These are phyloP conservation scores for Mythimna ferrago DNA, from an alignment of 2,888 invertebrate species.

Conservation along the genomic window DNA sequence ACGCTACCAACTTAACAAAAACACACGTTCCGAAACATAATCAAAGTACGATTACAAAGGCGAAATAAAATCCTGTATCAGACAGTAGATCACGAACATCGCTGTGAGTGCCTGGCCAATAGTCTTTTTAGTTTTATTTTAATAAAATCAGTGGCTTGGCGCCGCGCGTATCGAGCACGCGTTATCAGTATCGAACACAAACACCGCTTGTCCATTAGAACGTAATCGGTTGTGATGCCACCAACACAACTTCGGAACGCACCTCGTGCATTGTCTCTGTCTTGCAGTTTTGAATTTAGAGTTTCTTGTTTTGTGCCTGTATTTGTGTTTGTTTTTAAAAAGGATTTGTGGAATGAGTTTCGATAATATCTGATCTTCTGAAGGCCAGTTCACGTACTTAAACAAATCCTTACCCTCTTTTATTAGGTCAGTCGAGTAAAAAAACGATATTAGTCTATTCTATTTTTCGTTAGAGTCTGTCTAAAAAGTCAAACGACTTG, in stretches of 20 bases:
- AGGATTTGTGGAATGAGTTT: conserved; percentile 39
- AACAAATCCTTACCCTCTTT: not conserved
- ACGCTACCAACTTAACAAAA: conserved; percentile 51
- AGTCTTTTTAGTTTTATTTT: conserved; percentile 74
- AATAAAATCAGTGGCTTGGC: conserved; percentile 88
- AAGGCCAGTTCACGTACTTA: not conserved
- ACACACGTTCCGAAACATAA: conserved; percentile 46
- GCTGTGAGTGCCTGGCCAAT: conserved; percentile 70
- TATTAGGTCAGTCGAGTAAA: too few species aligned
- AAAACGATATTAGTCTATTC: too few species aligned
- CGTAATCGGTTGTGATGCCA: conserved; percentile 90
- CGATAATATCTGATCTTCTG: conserved; percentile 2
- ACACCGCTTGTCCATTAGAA: conserved; percentile 91
- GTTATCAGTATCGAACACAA: conserved; percentile 88
- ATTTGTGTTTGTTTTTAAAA: conserved; percentile 46
- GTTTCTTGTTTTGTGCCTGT: conserved; percentile 70
- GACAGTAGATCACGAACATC: conserved; percentile 79
- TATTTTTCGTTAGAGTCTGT: too few species aligned
- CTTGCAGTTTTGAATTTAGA: conserved; percentile 80
- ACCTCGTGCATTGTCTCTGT: conserved; percentile 83
- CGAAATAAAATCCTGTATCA: conserved; percentile 71
- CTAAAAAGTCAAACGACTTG: too few species aligned
- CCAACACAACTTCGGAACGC: conserved; percentile 84
- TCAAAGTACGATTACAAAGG: conserved; percentile 57
- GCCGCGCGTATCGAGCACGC: conserved; percentile 88